Base-by-base conservation (phyloP, 2,888 invertebrate species). In the Pterostichus madidus region DNA sequence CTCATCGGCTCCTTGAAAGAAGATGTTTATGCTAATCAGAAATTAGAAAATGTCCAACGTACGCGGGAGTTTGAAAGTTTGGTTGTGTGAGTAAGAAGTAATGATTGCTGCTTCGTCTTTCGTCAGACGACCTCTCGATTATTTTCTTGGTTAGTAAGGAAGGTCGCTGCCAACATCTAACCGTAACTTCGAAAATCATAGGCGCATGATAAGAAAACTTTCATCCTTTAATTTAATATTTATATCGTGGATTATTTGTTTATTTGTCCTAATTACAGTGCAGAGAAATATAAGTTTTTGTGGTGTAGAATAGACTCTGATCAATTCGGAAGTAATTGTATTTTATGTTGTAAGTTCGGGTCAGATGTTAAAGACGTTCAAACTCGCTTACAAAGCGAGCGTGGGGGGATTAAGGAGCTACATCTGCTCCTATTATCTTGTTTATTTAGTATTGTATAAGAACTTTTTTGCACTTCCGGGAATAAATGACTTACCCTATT, bases 21-120 rank as follows among this genome's bases (percentile, higher is more conserved):
- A 78, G 56, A 59, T 59, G 59, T 44, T 53, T 78, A 78, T 78
- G 77, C 77, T 15, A 78, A 78, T 78, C 7, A 46, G 15, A 56
- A 17, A 78, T 78, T 32, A 78, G 77, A 59, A 78, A 52, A 56
- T 78, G 39, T 59, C 39, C 39, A 68, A 31, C 10, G 5, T n/a
- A 73, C 39, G 73, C 46, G 73, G 44, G 73, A 46, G 73, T 68
- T 15, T 68, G 68, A 59, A 17, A 13, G 59, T 59, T 4, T 68
- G 35, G 15, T n/a, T 68, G 68, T 32, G 17, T 6, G 44, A 64
- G 73, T 73, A 7, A 56, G 0, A 24, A 24, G 24, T 24, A 24
- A 13, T 31, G 49, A 52, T 76, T 59, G 4, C 46, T 71, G 46
- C 71, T 17, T 39, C 71, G 71, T 59, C 59, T 44, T 17, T 39